Evolutionary conservation across 2,797 vertebrate species (phyloP), one percentile per base, ranked within the genome.

Genomic region (Chaetophractus vellerosus): DNA sequence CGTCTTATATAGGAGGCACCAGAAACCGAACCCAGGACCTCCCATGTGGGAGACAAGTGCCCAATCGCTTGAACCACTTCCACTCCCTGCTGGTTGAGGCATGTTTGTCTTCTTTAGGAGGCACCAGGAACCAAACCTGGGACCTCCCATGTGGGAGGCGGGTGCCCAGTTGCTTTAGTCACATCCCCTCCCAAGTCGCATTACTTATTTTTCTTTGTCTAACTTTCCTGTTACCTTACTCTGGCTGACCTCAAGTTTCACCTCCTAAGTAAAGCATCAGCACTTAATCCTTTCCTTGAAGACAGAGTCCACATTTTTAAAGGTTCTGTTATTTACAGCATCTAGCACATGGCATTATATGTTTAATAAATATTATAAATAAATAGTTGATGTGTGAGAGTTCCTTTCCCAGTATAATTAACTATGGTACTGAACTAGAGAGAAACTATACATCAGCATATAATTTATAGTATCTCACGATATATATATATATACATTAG

Each of bases 351-450:
- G 82, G 50, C 12, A 69, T 95, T 74, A 74, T 50, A 38, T 83
- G 10, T 88, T 93, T 52, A 63, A 68, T 83, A 93, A 88, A 75
- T 68, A 84, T 59, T 45, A 75, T 76, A 82, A 75, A 81, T 50
- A 90, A 48, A 68, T 84, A 31, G 2, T 93, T 59, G 91, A 24
- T 72, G 31, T 68, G 9, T 86, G 24, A 38, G 24, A 83, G 24
- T 91, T 91, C 31, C 33, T 33, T 84, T 93, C 83, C 50, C n/a
- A 45, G n/a, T 66, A 36, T 82, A 93, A 95, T 83, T 90, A 78
- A 59, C 38, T 88, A 8, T 82, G 23, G 50, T 75, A 83, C 64
- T 84, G 18, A 74, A 69, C 38, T 45, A 61, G 71, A 83, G 57
- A 79, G 33, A 90, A 93, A 74, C 64, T 57, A 16, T 26, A 91